Evolutionary conservation across 2,888 invertebrate species (phyloP).

Genomic region (Lasioglossum figueresi): DNA sequence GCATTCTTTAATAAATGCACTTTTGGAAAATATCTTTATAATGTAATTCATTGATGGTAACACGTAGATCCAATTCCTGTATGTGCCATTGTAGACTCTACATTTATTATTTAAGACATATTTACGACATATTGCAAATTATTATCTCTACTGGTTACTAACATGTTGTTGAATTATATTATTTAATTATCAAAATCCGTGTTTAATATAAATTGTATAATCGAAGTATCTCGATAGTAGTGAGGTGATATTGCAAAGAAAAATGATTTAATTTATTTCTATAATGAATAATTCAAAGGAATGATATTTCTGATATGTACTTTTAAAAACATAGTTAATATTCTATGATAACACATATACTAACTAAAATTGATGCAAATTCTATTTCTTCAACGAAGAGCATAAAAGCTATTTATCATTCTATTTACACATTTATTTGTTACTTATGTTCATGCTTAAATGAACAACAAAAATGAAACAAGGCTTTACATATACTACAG

Average conservation of each 20-base stretch:
- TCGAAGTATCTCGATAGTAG: not conserved
- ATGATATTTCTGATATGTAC: not conserved
- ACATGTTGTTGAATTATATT: constrained; percentile 4
- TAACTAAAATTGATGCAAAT: constrained; percentile 4
- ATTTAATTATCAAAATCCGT: not conserved
- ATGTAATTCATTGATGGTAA: constrained; percentile 19
- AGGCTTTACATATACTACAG: constrained; percentile 20
- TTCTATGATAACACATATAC: not conserved
- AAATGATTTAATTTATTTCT: not conserved
- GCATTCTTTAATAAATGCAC: constrained; percentile 50
- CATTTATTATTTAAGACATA: not conserved
- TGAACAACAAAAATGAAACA: constrained; percentile 12
- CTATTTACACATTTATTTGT: constrained; percentile 34
- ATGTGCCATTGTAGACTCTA: constrained; percentile 2
- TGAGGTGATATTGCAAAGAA: not conserved
- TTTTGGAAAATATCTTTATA: constrained; percentile 8
- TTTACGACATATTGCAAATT: not conserved
- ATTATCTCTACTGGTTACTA: not conserved
- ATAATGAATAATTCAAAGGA: not conserved
- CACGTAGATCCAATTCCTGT: constrained; percentile 51
- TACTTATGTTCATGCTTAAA: constrained; percentile 36
- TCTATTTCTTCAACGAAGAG: not conserved
- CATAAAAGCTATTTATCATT: constrained; percentile 18
- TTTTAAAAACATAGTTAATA: not conserved
- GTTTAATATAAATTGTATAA: not conserved